Conservation (phyloP, 2,797 vertebrate species). For the Odontamblyopus rebecca region DNA sequence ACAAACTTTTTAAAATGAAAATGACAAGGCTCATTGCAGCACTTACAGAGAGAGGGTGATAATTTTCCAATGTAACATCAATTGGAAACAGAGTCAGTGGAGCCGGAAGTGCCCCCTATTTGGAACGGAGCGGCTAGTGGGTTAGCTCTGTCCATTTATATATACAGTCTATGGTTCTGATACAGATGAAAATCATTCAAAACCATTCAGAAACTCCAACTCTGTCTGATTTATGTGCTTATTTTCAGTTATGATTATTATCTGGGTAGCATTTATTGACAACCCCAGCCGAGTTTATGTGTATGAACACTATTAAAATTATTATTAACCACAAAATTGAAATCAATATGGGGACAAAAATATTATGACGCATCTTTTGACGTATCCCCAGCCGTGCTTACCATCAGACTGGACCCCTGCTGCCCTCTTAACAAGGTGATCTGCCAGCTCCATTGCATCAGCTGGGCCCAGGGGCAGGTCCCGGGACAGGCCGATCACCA, state of each 20-base stretch:
- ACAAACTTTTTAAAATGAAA: no score
- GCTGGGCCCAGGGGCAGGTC: constrained; percentile 94
- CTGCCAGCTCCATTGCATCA: constrained; percentile 96
- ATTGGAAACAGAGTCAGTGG: no score
- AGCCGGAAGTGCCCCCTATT: no score
- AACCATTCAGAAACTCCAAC: no score
- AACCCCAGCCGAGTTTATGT: not conserved
- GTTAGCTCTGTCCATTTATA: no score
- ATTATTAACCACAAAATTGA: not conserved
- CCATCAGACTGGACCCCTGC: constrained; percentile 94
- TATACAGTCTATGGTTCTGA: no score
- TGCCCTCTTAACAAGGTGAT: constrained; percentile 95
- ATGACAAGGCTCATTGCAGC: no score
- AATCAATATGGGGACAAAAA: not conserved
- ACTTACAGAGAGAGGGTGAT: no score
- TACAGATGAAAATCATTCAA: no score
- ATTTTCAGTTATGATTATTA: not conserved
- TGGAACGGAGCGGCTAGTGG: no score
- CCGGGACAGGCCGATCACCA: constrained; percentile 93
- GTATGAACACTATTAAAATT: not conserved
- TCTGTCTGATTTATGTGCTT: not conserved
- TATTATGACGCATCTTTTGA: not conserved
- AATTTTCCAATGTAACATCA: no score
- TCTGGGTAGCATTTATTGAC: not conserved
- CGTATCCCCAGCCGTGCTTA: constrained; percentile 39